Percentiles rank a stretch among this genome's conserved stretches.
Evolutionary conservation across 2,797 vertebrate genomes (phyloP).

Genomic region (Serranus cabrilla): DNA sequence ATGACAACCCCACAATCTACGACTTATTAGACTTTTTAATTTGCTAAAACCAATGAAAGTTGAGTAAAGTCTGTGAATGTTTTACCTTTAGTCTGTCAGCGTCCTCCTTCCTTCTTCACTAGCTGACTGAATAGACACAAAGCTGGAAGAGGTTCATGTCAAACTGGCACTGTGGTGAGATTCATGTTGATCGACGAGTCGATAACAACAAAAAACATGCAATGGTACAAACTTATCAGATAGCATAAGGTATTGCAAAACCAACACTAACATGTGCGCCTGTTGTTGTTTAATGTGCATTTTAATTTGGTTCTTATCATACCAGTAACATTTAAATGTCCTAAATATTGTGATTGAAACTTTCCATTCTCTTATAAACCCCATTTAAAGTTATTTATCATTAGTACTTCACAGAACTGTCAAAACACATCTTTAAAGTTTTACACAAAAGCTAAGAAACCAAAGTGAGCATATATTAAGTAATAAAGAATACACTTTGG

Average conservation of each 20-base stretch:
- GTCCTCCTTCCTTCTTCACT: neutral
- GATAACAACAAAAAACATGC: neutral
- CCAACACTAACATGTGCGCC: too few species aligned
- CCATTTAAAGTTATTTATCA: too few species aligned
- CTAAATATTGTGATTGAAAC: neutral
- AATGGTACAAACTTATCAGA: neutral
- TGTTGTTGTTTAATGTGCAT: too few species aligned
- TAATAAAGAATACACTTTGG: neutral
- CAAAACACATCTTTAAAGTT: neutral
- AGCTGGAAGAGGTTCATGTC: neutral
- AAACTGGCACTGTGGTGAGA: neutral
- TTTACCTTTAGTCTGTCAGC: neutral
- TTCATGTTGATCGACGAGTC: neutral
- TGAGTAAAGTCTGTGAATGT: neutral
- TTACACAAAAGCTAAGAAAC: neutral
- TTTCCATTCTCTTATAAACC: too few species aligned
- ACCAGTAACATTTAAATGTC: neutral
- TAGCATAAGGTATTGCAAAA: neutral
- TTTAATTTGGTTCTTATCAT: too few species aligned
- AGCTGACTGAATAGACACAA: neutral
- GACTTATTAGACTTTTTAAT: neutral
- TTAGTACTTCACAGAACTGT: neutral
- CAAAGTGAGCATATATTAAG: neutral
- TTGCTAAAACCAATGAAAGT: neutral
- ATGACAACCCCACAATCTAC: neutral